Conservation (phyloP, 2,888 invertebrate species). For the Drosophila longiperda region DNA sequence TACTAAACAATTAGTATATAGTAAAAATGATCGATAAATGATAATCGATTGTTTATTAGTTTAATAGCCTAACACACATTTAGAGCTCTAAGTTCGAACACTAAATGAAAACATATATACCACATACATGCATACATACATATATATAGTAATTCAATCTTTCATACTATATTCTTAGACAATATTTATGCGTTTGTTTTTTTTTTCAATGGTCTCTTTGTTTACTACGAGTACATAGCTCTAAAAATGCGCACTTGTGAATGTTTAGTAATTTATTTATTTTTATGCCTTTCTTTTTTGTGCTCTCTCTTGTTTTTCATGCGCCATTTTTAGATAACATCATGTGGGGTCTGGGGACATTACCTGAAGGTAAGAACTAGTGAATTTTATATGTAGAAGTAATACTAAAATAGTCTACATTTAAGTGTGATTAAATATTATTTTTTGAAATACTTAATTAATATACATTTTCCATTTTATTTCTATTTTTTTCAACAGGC, state of each 20-base stretch:
- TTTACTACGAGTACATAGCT: slow-evolving; percentile 46
- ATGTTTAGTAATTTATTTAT: slow-evolving; percentile 66
- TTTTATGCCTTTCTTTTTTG: slow-evolving; percentile 62
- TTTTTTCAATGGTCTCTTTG: slow-evolving; percentile 32
- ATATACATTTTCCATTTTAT: not conserved
- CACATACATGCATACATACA: slow-evolving; percentile 19
- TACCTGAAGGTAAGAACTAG: slow-evolving; percentile 95
- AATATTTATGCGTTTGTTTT: slow-evolving; percentile 18
- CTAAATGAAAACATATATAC: slow-evolving; percentile 26
- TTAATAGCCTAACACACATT: slow-evolving; percentile 42
- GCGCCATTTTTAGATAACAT: slow-evolving; percentile 89
- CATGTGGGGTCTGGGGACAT: slow-evolving; percentile 99
- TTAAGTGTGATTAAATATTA: not conserved
- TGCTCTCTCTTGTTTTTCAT: slow-evolving; percentile 59
- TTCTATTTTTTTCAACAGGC: slow-evolving; percentile 86
- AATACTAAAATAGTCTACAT: not conserved
- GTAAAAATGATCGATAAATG: slow-evolving; percentile 43
- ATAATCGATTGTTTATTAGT: slow-evolving; percentile 51
- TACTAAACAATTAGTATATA: slow-evolving; percentile 50
- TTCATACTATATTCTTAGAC: slow-evolving; percentile 52
- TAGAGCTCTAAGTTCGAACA: slow-evolving; percentile 61
- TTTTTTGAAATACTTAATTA: not conserved
- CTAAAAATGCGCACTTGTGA: slow-evolving; percentile 38
- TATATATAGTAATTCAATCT: slow-evolving; percentile 59
- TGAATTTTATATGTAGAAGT: not conserved